Evolutionary conservation across 2,113 vertebrate genomes (phyloP), one percentile per base, ranked within the genome.

Genomic region (Eptatretus burgeri): DNA sequence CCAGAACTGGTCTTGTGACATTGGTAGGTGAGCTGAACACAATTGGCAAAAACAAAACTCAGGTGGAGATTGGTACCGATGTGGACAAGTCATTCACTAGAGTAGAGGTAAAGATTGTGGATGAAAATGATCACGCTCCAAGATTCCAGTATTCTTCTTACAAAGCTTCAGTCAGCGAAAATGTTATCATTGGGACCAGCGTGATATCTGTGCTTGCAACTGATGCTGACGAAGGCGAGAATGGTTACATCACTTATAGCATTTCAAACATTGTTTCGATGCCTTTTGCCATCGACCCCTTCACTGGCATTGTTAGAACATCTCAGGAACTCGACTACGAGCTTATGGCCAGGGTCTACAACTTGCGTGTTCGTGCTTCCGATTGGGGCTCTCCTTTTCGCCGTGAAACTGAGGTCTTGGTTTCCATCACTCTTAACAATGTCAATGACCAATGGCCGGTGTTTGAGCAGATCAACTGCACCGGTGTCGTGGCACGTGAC

Each of bases 311-410:
- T 27, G 77, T 98, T 70, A 84, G 75, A 69, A 91, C 82, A 16
- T 84, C 75, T 5, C 79, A 81, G 68, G 81, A 84, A 65, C 64
- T 98, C 64, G 91, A 98, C 72, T 98, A 88, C 74, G 91, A 98
- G 67, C 85, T 85, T 2, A 83, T 79, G 27, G 76, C 81, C 13
- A 85, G 94, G 73, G 86, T 72, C 14, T 94, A 85, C 69, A 75
- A 78, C 65, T 93, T 98, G 70, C 74, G 80, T 5, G 82, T 93
- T n/a, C 77, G 91, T 70, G 91, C 87, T 27, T 98, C 91, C 0
- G 91, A 98, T 70, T 98, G 91, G 91, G 91, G 91, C 5, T 85
- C 85, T 1, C 91, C 91, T 1, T 95, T 94, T 66, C 81, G 91
- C 51, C 79, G 86, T 1, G 91, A 98, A 69, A 89, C 79, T 1